phyloP scores from a whole-genome alignment of 2,113 vertebrate species.

The Pachycephala philippinensis region DNA sequence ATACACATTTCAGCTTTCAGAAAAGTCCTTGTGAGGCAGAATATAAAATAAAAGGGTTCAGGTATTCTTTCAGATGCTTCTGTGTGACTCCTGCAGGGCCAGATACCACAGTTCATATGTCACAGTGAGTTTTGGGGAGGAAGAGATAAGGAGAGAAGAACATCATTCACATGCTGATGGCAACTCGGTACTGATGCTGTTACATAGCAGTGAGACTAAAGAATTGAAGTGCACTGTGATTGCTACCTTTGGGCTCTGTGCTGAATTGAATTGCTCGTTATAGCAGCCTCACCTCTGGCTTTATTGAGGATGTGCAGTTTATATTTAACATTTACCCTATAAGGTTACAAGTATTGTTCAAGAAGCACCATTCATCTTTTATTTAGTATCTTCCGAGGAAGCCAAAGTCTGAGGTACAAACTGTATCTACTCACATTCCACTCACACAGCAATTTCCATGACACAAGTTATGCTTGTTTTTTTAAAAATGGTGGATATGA shows the following conservation, averaged over 20 bases:
- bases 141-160: not conserved
- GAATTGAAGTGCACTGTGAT: not conserved
- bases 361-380: not conserved
- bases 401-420: not conserved
- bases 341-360: not conserved
- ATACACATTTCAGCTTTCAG: not conserved
- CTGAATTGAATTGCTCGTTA: not conserved
- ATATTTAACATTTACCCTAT: not conserved
- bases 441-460: not conserved
- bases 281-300: not conserved
- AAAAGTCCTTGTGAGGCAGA: not conserved
- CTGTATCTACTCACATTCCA: not conserved
- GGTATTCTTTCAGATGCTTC: not conserved
- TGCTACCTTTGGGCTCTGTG: not conserved
- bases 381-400: not conserved
- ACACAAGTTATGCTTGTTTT: not conserved
- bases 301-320: not conserved
- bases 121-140: not conserved
- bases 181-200: not conserved
- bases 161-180: not conserved
- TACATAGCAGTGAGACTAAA: not conserved
- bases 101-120: not conserved
- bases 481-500: not conserved
- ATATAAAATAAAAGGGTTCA: not conserved
- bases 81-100: not conserved